Evolutionary conservation across 1,140 invertebrate species (phyloP).

Genomic region (Drosophila lacteicornis): DNA sequence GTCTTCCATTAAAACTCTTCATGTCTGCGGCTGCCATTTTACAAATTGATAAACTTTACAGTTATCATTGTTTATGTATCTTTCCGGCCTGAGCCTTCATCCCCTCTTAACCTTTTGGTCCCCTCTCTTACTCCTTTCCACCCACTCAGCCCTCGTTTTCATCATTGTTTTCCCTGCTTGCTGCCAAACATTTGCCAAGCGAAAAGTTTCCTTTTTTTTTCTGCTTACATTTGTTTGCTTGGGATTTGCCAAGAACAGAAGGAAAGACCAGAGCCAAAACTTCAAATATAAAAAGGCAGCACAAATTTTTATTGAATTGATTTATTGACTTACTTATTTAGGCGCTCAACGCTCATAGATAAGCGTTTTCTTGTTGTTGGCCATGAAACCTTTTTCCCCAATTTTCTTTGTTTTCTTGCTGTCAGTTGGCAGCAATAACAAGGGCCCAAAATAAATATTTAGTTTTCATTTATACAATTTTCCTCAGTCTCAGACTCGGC

Average conservation of each 20-base stretch:
- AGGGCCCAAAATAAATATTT: constrained; percentile 77
- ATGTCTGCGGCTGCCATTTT: constrained; percentile 67
- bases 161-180: constrained; percentile 47
- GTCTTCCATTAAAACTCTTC: constrained; percentile 22
- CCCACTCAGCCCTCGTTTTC: not conserved
- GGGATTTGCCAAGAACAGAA: constrained; percentile 66
- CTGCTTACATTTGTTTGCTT: constrained; percentile 68
- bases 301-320: constrained; percentile 81
- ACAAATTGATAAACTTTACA: constrained; percentile 80
- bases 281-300: constrained; percentile 67
- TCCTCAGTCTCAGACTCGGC: not conserved
- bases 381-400: constrained; percentile 55
- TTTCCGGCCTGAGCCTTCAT: constrained; percentile 49
- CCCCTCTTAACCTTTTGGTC: constrained; percentile 54
- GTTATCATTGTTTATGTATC: constrained; percentile 82
- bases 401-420: constrained; percentile 47
- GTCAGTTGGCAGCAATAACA: constrained; percentile 67
- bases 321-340: constrained; percentile 84
- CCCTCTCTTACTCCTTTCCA: not conserved
- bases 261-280: constrained; percentile 40
- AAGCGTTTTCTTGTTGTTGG: constrained; percentile 40
- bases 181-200: constrained; percentile 59
- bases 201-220: constrained; percentile 40
- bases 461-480: constrained; percentile 83
- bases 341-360: constrained; percentile 73